Base-by-base conservation (phyloP, 2,113 vertebrate genomes). In the Callopanchax toddi region DNA sequence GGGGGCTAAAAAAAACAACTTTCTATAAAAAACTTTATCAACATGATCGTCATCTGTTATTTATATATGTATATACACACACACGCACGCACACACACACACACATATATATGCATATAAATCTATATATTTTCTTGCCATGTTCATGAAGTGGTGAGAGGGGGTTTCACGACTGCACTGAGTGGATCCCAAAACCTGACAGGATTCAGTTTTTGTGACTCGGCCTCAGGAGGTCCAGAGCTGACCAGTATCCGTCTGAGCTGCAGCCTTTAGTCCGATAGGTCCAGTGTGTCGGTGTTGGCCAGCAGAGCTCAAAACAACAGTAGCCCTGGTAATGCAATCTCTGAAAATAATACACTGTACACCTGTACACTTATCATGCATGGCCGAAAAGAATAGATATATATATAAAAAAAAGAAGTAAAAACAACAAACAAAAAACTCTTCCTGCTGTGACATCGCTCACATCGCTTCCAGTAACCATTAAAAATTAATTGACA, bases 361-460 rank as follows among this genome's bases (percentile, higher is more conserved):
- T 87, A 92, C 90, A 91, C 61, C 86, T 87, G 88, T 86, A 92
- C 90, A 91, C 68, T 74, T 77, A 82, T 87, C 91, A 91, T 91
- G 91, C 91, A 89, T 63, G 85, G 87, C 84, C 82, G 81, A 78
- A 87, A 70, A 72, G 82, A 66, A 76, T 67, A n/a, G n/a, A 8
- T 32, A 32, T 32, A 32, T 6, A 32, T 8, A 32, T 8, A 32
- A 32, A 32, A 6, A 3, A 32, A 72, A 45, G 13, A 59, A 68
- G 25, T 45, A n/a, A 60, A 69, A 37, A 32, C 51, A 63, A 2
- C 15, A 18, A 40, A 46, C 45, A 54, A 70, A 52, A 58, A 64
- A 57, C n/a, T 20, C 62, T 46, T 59, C 26, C 71, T 39, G 49
- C 20, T 36, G 9, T 18, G 32, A 17, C 20, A 34, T 29, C 58